A percentile compares a stretch with the other conserved stretches of the same genome.
phyloP scores from a whole-genome alignment of 2,797 vertebrate species.

The Erpetoichthys calabaricus region DNA sequence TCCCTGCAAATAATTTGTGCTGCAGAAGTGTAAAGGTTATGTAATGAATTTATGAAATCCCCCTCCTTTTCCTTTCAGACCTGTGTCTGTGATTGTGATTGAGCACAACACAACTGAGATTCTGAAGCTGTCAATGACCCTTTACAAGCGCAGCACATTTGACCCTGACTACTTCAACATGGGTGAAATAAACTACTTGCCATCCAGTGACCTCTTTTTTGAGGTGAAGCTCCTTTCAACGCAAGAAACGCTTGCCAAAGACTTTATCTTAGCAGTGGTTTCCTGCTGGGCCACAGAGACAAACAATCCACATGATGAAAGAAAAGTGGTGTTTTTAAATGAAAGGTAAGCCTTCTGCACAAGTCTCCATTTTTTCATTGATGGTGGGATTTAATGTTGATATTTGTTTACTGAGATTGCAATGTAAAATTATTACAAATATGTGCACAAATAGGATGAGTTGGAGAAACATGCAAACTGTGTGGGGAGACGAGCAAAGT shows the following conservation, averaged over 20 bases:
- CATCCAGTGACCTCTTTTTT: constrained; percentile 33
- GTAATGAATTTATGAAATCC: too few relatives aligned
- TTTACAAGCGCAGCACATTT: constrained; percentile 28
- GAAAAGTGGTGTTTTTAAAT: constrained; percentile 28
- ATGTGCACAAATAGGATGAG: too few relatives aligned
- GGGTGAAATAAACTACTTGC: constrained; percentile 7
- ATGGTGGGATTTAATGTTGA: too few relatives aligned
- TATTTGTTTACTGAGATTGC: too few relatives aligned
- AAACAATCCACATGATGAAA: constrained; percentile 17
- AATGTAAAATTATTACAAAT: too few relatives aligned
- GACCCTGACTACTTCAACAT: constrained; percentile 7
- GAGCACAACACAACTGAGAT: constrained; percentile 29
- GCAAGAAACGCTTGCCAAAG: constrained; percentile 24
- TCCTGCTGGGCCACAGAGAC: constrained; percentile 48
- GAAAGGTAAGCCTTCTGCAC: constrained; percentile 26
- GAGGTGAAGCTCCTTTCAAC: constrained; percentile 31
- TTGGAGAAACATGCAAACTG: too few relatives aligned
- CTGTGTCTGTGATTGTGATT: constrained; percentile 6
- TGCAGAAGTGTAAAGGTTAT: too few relatives aligned
- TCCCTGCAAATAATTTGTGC: too few relatives aligned
- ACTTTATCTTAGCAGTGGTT: constrained; percentile 32
- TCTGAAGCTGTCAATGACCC: constrained; percentile 33
- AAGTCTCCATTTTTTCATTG: too few relatives aligned
- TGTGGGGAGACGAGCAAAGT: too few relatives aligned
- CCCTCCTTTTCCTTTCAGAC: not conserved